A percentile compares a stretch with the other conserved stretches of the same genome.
These are phyloP conservation scores for Xiphophorus birchmanni DNA, from an alignment of 2,797 vertebrate species.

Conservation along the genomic window DNA sequence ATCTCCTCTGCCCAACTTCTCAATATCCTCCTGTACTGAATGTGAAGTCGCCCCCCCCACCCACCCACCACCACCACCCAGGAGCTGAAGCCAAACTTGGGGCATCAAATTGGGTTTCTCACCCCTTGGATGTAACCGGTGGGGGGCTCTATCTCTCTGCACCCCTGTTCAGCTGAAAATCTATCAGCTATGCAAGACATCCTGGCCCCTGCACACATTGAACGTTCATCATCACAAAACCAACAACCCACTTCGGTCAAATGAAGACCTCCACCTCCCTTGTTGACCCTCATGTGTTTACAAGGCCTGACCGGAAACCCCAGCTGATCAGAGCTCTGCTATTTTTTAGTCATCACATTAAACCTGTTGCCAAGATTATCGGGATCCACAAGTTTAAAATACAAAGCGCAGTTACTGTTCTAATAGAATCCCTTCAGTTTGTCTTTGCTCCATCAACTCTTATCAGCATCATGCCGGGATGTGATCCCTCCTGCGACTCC, in stretches of 20 bases:
- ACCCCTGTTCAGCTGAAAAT: slow-evolving; percentile 39
- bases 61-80: slow-evolving; percentile 48
- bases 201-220: slow-evolving; percentile 49
- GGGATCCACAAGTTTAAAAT: neutral
- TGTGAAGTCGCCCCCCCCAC: slow-evolving; percentile 21
- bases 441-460: neutral
- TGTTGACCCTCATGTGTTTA: slow-evolving; percentile 11
- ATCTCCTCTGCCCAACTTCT: slow-evolving; percentile 27
- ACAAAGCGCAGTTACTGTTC: neutral
- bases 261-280: neutral
- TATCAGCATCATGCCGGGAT: neutral
- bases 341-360: neutral
- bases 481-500: neutral
- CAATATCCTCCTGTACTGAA: slow-evolving; percentile 24
- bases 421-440: neutral
- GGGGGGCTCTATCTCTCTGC: neutral
- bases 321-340: neutral
- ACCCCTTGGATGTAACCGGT: slow-evolving; percentile 18
- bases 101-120: slow-evolving; percentile 50
- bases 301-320: slow-evolving; percentile 20
- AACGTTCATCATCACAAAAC: slow-evolving; percentile 59
- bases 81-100: slow-evolving; percentile 75
- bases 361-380: neutral
- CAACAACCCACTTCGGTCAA: slow-evolving; percentile 29
- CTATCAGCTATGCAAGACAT: slow-evolving; percentile 75